Base-by-base conservation (phyloP, 2,888 invertebrate genomes). In the Patella depressa region DNA sequence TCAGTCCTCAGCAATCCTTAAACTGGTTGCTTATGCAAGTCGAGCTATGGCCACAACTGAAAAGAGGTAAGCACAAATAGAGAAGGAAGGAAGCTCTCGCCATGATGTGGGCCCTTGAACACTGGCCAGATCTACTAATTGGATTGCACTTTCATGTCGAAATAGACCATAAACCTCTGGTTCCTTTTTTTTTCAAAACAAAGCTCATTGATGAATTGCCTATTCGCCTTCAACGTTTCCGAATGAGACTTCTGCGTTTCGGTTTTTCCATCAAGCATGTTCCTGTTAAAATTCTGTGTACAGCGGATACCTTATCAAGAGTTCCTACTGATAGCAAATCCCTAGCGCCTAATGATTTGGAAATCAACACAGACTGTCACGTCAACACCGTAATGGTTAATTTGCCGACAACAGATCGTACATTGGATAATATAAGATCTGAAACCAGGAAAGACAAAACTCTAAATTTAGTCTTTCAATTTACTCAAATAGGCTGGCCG, bases 1-100 rank as follows among this genome's bases (percentile, higher is more conserved):
- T 9, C 19, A n/a, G 19, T 2, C 19, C 7, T 59, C 59, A 59
- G 19, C n/a, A 59, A 90, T 80, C 81, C 82, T 55, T 2, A 55
- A 55, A 55, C 17, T 3, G 17, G 55, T 55, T 55, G 55, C 55
- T 55, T 55, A 55, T 55, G 55, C 55, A 55, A 55, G 55, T 17
- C 12, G 55, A 55, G 12, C 55, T 55, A 57, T 57, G 15, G 12
- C 7, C n/a, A 3, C 3, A 57, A 57, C 14, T 17, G 15, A 57
- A 34, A 34, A 34, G 4, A 57, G 14, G 57, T 57, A 57, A 4
- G 57, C 57, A 12, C n/a, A 57, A 17, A 57, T 57, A 17, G n/a
- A 57, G n/a, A 57, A 57, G n/a, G n/a, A 57, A 57, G n/a, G 15
- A 57, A 57, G 11, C 59, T 17, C 19, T 59, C 5, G n/a, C 59